A percentile compares a stretch with the other conserved stretches of the same genome.
Evolutionary conservation across 2,888 invertebrate species (phyloP).

Genomic region (Osedax fenrisi): DNA sequence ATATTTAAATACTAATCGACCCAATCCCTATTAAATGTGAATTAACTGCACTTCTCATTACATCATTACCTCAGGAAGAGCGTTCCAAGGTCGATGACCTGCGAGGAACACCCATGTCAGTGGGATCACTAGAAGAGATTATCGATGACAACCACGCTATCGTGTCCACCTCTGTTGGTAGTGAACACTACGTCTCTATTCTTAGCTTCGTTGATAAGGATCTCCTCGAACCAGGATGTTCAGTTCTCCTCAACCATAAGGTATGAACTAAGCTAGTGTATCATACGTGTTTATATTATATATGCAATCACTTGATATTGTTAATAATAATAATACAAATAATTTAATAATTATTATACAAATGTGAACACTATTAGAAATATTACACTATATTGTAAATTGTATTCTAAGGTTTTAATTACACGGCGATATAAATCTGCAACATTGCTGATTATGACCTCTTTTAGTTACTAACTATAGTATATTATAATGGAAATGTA

Average conservation of each 20-base stretch:
- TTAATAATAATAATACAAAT: too few species aligned
- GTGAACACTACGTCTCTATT: conserved; percentile 97
- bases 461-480: background rate
- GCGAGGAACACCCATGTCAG: conserved; percentile 97
- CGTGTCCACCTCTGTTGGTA: conserved; percentile 94
- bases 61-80: conserved; percentile 73
- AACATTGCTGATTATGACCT: background rate
- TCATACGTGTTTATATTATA: too few species aligned
- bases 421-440: too few species aligned
- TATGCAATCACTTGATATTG: too few species aligned
- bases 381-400: too few species aligned
- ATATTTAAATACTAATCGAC: too few species aligned
- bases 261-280: conserved; percentile 48
- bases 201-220: conserved; percentile 98
- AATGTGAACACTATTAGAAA: too few species aligned
- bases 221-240: conserved; percentile 94
- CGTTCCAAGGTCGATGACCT: conserved; percentile 94
- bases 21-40: too few species aligned
- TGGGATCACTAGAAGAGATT: conserved; percentile 96
- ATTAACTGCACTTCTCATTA: too few species aligned
- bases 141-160: conserved; percentile 99
- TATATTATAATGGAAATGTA: too few species aligned
- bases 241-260: conserved; percentile 93
- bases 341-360: too few species aligned
- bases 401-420: too few species aligned